Evolutionary conservation across 2,113 vertebrate species (phyloP).

Genomic region (Vanacampus margaritifer): DNA sequence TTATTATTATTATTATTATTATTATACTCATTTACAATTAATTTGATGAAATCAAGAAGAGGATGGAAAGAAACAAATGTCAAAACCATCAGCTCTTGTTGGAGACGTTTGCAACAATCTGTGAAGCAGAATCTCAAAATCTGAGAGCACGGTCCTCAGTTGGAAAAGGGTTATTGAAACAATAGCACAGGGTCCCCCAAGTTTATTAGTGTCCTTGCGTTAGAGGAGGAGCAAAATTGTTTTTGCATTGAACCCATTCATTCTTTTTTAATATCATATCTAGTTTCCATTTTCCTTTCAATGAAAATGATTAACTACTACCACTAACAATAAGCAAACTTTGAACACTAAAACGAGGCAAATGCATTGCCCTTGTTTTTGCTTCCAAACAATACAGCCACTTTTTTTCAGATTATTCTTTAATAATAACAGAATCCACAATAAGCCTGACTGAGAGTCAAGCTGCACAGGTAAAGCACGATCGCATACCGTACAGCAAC

Average conservation of each 20-base stretch:
- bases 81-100: no score
- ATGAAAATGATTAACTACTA: neutral
- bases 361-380: neutral
- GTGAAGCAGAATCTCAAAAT: no score
- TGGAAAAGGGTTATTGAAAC: neutral
- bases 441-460: conserved; percentile 30
- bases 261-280: neutral
- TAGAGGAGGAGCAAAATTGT: neutral
- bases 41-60: no score
- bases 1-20: no score
- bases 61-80: no score
- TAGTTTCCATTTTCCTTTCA: neutral
- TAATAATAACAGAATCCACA: conserved; percentile 44
- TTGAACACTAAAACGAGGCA: neutral
- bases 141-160: neutral
- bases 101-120: no score
- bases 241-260: neutral
- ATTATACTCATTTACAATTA: no score
- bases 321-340: neutral
- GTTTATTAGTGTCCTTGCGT: neutral
- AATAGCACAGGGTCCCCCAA: neutral
- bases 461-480: conserved; percentile 1
- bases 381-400: neutral
- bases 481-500: conserved; percentile 1
- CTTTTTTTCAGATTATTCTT: conserved; percentile 29